Base-by-base conservation (phyloP, 2,888 invertebrate genomes). In the Parnassius apollo region DNA sequence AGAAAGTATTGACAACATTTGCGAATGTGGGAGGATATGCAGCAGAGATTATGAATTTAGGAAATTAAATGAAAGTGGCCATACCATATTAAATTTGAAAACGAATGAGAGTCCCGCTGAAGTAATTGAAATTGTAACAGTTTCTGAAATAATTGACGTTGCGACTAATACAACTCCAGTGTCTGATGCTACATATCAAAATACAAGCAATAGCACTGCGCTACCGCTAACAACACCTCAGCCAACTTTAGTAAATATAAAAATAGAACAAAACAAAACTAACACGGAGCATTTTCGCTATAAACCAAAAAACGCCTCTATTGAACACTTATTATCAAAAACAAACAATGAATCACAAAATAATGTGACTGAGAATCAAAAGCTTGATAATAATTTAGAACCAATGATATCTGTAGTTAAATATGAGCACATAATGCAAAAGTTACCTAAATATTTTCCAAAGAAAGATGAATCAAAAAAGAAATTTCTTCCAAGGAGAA, bases 1-100 rank as follows among this genome's bases (percentile, higher is more conserved):
- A 44, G 75, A 87, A 4, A 92, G 83, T 66, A 91, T 93, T 64
- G 91, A 93, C 69, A 89, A 92, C 50, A 88, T 93, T 61, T 93
- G 93, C 65, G 93, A 93, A 70, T 93, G 93, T 69, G 93, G 93
- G 10, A 81, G 92, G 2, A 88, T 89, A 69, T 93, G 93, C 64
- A 88, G 88, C 60, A 80, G 87, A 66, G 87, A 88, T 69, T 88
- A 88, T 64, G 88, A 88, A 70, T 88, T 90, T 62, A 82, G 83
- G 58, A 88, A 81, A 67, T 68, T 66, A 25, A 76, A 74, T 69
- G 76, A 75, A 59, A 72, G 71, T 9, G 74, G 69, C 12, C 69
- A 70, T 65, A 49, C 64, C 2, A 45, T 57, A 57, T 18, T 64
- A 2, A 64, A 64, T 46, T 44, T 58, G 46, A 66, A 65, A 46